Conservation (phyloP, 2,113 vertebrate genomes). For the Prinia subflava region DNA sequence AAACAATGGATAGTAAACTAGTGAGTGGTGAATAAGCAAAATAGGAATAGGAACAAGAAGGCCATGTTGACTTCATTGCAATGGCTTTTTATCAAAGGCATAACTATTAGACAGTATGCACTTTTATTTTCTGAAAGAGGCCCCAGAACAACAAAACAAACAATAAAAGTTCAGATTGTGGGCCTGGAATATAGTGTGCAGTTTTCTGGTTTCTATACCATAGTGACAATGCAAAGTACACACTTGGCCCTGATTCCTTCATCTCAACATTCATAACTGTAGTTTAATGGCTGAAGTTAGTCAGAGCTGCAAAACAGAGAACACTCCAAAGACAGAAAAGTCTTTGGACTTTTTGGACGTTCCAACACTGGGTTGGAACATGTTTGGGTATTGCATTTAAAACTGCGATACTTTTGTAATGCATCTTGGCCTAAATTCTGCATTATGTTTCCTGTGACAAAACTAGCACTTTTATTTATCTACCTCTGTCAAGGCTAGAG, state of each 20-base stretch:
- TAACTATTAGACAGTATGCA: background rate
- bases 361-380: background rate
- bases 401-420: background rate
- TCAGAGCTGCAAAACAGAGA: background rate
- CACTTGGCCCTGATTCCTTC: background rate
- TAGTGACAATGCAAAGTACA: background rate
- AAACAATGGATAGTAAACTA: background rate
- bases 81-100: background rate
- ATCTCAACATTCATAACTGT: background rate
- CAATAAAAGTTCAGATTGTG: background rate
- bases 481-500: background rate
- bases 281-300: background rate
- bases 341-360: no score
- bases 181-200: background rate
- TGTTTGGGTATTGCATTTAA: background rate
- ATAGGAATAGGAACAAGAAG: background rate
- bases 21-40: background rate
- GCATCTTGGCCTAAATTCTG: background rate
- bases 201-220: background rate
- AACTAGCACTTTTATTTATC: background rate
- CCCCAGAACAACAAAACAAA: background rate
- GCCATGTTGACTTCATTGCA: background rate
- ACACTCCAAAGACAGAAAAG: background rate
- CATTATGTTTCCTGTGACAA: background rate
- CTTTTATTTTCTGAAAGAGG: background rate